A percentile compares a stretch with the other conserved stretches of the same genome.
Conservation (phyloP, 1,140 invertebrate genomes). For the Bombus huntii region DNA sequence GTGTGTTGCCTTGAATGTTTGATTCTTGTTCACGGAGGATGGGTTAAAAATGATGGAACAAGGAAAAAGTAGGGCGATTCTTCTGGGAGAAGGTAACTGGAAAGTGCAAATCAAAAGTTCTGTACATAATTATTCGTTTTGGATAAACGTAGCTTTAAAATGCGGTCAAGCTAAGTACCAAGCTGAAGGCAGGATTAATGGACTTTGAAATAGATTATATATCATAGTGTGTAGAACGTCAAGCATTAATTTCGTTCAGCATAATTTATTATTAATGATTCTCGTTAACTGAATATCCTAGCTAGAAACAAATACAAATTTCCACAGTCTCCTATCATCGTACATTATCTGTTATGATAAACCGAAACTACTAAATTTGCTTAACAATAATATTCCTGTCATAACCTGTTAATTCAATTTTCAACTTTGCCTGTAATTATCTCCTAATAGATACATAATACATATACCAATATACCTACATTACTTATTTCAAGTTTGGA, state of each 20-base stretch:
- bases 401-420: background rate
- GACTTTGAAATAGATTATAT: background rate
- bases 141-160: background rate
- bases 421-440: background rate
- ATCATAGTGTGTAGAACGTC: background rate
- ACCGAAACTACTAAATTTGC: background rate
- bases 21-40: background rate
- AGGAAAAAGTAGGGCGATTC: background rate
- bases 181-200: background rate
- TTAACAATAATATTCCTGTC: background rate
- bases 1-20: background rate
- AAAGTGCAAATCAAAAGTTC: background rate
- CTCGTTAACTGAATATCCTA: too few species aligned
- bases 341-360: background rate
- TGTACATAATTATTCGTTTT: background rate
- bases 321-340: background rate
- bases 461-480: too few species aligned
- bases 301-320: too few species aligned
- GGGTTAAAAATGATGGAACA: too few species aligned
- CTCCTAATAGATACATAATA: background rate
- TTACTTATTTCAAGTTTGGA: background rate
- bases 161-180: background rate
- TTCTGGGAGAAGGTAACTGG: background rate
- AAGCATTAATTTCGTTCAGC: background rate
- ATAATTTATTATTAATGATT: background rate